phyloP scores from a whole-genome alignment of 2,797 vertebrate species.

The Oreochromis grahami region DNA sequence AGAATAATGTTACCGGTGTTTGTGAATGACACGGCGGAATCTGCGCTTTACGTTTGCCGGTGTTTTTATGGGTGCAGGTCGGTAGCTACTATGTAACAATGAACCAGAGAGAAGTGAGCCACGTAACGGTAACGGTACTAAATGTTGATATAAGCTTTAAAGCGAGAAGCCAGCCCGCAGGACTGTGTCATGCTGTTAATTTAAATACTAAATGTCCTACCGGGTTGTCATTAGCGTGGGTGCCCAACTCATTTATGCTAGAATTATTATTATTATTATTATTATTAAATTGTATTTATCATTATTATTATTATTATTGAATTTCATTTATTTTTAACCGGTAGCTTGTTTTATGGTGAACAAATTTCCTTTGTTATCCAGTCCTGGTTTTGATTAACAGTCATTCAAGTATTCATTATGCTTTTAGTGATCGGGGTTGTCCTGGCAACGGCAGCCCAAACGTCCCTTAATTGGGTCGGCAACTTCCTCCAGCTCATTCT shows the following conservation, averaged over 20 bases:
- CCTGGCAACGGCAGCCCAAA: conserved; percentile 25
- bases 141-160: background rate
- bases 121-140: background rate
- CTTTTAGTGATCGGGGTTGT: conserved; percentile 22
- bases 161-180: background rate
- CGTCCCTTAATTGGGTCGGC: background rate
- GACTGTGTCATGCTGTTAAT: background rate
- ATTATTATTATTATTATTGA: background rate
- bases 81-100: background rate
- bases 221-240: background rate
- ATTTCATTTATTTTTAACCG: background rate
- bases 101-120: background rate
- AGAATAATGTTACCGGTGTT: conserved; percentile 30
- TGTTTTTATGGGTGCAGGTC: background rate
- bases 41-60: background rate
- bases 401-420: background rate
- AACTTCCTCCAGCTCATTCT: conserved; percentile 11
- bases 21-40: conserved; percentile 6
- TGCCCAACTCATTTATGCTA: background rate
- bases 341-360: background rate
- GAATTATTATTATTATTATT: background rate
- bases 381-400: background rate
- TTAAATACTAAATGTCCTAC: background rate
- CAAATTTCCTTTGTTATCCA: background rate
- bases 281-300: background rate